Conservation (phyloP, 2,888 invertebrate species). For the Thereva nobilitata region DNA sequence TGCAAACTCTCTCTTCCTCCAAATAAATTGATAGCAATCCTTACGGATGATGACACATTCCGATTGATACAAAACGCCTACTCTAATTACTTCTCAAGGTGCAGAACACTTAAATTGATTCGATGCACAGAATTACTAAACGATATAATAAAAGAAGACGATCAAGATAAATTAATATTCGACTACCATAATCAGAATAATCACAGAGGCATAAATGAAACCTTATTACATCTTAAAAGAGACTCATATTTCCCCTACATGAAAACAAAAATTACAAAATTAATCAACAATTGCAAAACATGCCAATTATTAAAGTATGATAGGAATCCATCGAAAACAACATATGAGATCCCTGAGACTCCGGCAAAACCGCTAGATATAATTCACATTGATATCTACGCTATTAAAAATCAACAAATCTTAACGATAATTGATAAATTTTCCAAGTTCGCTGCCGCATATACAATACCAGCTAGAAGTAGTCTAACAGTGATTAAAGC, state of each 20-base stretch:
- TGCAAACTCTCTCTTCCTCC: conserved; percentile 41
- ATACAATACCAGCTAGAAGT: conserved; percentile 20
- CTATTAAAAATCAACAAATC: conserved; percentile 18
- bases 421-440: conserved; percentile 29
- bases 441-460: conserved; percentile 29
- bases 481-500: too few relatives aligned
- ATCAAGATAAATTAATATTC: too few relatives aligned
- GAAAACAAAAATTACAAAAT: too few relatives aligned
- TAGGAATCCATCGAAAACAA: conserved; percentile 37
- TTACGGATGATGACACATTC: conserved; percentile 42
- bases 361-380: conserved; percentile 32
- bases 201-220: too few relatives aligned
- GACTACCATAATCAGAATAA: too few relatives aligned
- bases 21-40: conserved; percentile 42
- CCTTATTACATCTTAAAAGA: too few relatives aligned
- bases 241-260: too few relatives aligned
- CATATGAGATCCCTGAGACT: conserved; percentile 28
- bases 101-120: conserved; percentile 25
- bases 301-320: too few relatives aligned
- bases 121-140: conserved; percentile 38
- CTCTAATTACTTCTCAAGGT: conserved; percentile 30
- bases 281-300: too few relatives aligned
- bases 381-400: conserved; percentile 27
- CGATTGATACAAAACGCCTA: conserved; percentile 27
- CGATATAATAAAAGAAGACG: conserved; percentile 19